Conservation (phyloP, 2,888 invertebrate genomes). For the Lochmaea capreae region DNA sequence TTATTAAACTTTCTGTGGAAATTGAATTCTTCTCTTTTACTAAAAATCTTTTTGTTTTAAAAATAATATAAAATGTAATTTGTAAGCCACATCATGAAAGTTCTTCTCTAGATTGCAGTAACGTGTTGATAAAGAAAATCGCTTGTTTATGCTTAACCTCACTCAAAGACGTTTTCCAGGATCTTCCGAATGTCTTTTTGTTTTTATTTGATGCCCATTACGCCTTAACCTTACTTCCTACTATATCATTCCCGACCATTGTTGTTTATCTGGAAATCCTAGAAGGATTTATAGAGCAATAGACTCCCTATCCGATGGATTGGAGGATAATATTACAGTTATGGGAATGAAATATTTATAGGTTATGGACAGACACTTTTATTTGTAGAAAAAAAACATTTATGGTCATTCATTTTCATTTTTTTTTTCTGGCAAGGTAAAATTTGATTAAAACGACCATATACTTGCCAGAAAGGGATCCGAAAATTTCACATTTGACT, state of each 20-base stretch:
- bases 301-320: conserved; percentile 57
- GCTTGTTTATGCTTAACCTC: conserved; percentile 56
- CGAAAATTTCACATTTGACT: background rate
- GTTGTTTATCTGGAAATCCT: conserved; percentile 59
- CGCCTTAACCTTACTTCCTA: conserved; percentile 51
- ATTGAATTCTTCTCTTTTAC: background rate
- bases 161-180: conserved; percentile 39
- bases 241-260: conserved; percentile 57
- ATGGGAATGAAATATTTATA: conserved; percentile 59
- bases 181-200: conserved; percentile 51
- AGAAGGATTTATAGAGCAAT: conserved; percentile 58
- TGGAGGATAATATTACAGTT: conserved; percentile 59
- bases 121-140: conserved; percentile 58
- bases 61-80: conserved; percentile 15
- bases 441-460: background rate
- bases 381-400: conserved; percentile 22
- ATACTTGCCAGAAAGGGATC: background rate
- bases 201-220: conserved; percentile 54
- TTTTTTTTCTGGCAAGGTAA: background rate
- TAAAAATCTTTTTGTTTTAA: background rate
- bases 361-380: conserved; percentile 42
- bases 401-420: conserved; percentile 17
- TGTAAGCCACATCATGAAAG: conserved; percentile 10
- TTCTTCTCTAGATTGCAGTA: conserved; percentile 10
- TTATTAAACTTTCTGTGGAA: background rate